Evolutionary conservation across 1,140 invertebrate species (phyloP).

Genomic region (Periplaneta americana): DNA sequence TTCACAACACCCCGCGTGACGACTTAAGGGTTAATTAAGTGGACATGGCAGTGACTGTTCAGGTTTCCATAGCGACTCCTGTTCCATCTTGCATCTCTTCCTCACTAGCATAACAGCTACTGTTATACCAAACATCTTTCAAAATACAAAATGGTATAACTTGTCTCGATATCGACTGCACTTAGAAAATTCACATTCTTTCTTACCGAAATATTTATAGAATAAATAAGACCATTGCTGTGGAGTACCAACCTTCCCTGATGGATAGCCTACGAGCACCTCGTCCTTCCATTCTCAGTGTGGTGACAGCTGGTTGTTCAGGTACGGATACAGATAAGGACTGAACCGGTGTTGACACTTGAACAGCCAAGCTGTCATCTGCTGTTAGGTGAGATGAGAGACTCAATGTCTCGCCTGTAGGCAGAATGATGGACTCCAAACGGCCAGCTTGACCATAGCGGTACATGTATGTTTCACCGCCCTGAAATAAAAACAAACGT

Average conservation of each 20-base stretch:
- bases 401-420: conserved; percentile 82
- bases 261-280: conserved; percentile 29
- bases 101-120: too few species aligned
- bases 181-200: too few species aligned
- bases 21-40: too few species aligned
- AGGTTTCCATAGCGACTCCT: too few species aligned
- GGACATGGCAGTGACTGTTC: too few species aligned
- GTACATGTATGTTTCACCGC: conserved; percentile 83
- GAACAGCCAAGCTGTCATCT: conserved; percentile 67
- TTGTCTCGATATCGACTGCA: too few species aligned
- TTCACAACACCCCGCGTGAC: too few species aligned
- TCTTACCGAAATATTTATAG: too few species aligned
- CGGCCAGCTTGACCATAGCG: conserved; percentile 83
- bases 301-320: conserved; percentile 13
- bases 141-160: too few species aligned
- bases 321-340: conserved; percentile 21
- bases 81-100: too few species aligned
- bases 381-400: conserved; percentile 67
- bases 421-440: conserved; percentile 75
- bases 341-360: conserved; percentile 42
- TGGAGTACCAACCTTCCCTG: conserved; percentile 28
- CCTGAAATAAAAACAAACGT: conserved; percentile 43
- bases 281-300: conserved; percentile 30
- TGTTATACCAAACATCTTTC: too few species aligned
- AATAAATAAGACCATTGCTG: too few species aligned